Percentiles rank a stretch among this genome's conserved stretches.
phyloP scores from a whole-genome alignment of 2,888 invertebrate species.

The Dicroscelio sp. region DNA sequence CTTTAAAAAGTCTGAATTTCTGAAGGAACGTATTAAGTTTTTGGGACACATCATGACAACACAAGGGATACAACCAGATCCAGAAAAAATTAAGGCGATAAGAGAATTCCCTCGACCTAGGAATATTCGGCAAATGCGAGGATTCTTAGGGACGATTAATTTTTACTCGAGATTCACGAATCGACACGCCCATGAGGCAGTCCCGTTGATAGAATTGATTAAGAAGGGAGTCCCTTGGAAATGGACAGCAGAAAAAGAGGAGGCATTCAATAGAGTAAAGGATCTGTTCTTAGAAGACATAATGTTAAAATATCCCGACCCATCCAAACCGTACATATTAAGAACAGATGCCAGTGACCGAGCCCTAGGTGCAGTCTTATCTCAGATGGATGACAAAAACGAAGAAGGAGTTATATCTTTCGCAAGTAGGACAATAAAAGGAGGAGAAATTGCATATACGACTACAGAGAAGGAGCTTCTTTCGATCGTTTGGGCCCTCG shows the following conservation, averaged over 20 bases:
- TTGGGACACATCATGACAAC: constrained; percentile 31
- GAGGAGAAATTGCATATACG: constrained; percentile 80
- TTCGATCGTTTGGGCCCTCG: constrained; percentile 67
- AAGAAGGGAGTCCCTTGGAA: constrained; percentile 55
- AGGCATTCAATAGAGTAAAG: constrained; percentile 62
- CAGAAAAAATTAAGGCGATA: constrained; percentile 24
- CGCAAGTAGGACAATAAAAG: constrained; percentile 81
- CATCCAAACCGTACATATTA: not conserved
- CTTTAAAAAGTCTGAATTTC: constrained; percentile 25
- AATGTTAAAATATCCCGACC: not conserved
- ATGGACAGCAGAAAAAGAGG: constrained; percentile 51
- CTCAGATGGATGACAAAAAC: constrained; percentile 26
- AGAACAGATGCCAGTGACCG: constrained; percentile 35
- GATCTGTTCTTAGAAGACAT: constrained; percentile 50
- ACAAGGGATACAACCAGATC: constrained; percentile 22
- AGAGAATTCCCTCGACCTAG: constrained; percentile 28
- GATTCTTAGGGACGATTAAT: constrained; percentile 32
- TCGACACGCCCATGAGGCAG: constrained; percentile 27
- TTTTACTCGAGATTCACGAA: constrained; percentile 27
- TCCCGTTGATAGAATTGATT: constrained; percentile 57
- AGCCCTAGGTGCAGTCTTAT: constrained; percentile 56
- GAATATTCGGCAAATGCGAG: not conserved
- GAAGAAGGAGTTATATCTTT: constrained; percentile 76
- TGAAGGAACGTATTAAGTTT: constrained; percentile 8
- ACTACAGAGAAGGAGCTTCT: constrained; percentile 84